Percentiles rank a stretch among this genome's conserved stretches.
Conservation (phyloP, 2,888 invertebrate genomes). For the Sabellastarte sp. region DNA sequence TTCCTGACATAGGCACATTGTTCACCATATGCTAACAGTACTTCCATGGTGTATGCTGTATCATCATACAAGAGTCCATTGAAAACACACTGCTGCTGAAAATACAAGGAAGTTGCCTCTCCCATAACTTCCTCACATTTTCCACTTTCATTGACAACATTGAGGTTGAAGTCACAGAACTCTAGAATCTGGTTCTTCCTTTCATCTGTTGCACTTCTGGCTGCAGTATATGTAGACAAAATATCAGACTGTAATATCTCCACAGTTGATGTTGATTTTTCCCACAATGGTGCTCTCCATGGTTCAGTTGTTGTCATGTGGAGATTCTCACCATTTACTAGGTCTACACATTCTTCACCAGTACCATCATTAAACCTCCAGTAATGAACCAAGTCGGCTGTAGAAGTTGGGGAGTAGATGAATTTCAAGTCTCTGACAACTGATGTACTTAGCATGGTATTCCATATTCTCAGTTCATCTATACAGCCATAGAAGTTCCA, state of each 20-base stretch:
- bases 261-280: background rate
- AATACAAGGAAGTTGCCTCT: background rate
- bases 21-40: background rate
- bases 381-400: conserved; percentile 1
- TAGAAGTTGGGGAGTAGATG: background rate
- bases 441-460: conserved; percentile 3
- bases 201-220: background rate
- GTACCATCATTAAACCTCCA: conserved; percentile 3
- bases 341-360: background rate
- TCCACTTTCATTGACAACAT: background rate
- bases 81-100: background rate
- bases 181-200: background rate
- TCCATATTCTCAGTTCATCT: conserved; percentile 40
- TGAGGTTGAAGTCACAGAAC: background rate
- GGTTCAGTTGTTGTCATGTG: background rate
- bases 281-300: background rate
- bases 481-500: conserved; percentile 34
- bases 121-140: background rate
- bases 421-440: background rate
- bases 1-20: background rate
- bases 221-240: background rate
- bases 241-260: background rate
- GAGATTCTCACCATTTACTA: background rate
- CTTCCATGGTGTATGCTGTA: background rate
- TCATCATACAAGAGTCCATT: background rate